Conservation (phyloP, 2,113 vertebrate species). For the Numenius arquata region DNA sequence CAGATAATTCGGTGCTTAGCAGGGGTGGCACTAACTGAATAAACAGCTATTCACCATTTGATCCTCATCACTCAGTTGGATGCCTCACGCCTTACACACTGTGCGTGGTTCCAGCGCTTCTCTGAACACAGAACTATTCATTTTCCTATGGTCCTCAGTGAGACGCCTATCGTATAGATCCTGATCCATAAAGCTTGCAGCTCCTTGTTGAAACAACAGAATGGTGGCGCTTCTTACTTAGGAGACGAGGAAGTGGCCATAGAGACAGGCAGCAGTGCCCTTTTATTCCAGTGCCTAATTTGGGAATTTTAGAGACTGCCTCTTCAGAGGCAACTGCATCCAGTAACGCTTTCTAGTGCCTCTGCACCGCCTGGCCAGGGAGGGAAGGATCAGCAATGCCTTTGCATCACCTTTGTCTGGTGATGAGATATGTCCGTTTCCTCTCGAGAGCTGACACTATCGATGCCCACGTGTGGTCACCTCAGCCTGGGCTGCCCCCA, state of each 20-base stretch:
- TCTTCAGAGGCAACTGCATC: neutral
- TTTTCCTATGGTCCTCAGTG: neutral
- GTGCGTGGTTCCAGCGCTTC: neutral
- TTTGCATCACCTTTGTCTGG: neutral
- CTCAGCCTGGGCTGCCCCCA: neutral
- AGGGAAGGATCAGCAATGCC: neutral
- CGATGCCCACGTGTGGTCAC: accelerated
- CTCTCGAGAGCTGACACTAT: neutral
- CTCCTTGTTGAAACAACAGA: neutral
- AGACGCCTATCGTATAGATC: neutral
- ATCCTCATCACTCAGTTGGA: neutral
- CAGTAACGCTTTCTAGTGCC: neutral
- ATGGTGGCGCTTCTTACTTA: neutral
- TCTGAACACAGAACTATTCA: neutral
- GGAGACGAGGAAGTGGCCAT: neutral
- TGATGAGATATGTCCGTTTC: neutral
- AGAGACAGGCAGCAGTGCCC: neutral
- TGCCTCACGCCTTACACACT: neutral
- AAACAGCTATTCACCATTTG: neutral
- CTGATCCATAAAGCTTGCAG: neutral
- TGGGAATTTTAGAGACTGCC: neutral
- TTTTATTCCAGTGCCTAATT: neutral
- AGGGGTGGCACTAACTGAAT: neutral
- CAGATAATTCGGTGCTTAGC: neutral
- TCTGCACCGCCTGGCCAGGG: neutral